A percentile compares a stretch with the other conserved stretches of the same genome.
Conservation (phyloP, 2,888 invertebrate genomes). For the Hypercompe scribonia region DNA sequence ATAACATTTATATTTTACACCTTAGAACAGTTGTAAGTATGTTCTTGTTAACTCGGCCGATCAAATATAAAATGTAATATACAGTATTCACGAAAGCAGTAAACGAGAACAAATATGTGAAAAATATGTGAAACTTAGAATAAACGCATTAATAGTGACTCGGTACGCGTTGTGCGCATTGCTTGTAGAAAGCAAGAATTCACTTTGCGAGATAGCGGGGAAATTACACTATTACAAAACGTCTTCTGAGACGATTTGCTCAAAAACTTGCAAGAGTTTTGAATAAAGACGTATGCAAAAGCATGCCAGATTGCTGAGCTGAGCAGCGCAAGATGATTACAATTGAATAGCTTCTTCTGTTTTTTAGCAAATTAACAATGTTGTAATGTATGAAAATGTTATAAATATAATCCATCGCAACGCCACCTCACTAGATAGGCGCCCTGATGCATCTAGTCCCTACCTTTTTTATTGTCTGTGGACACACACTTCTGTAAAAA, state of each 20-base stretch:
- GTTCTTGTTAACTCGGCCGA: background rate
- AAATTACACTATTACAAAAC: slow-evolving; percentile 27
- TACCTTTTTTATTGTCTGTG: too few species aligned
- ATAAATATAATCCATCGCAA: too few species aligned
- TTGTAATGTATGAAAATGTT: too few species aligned
- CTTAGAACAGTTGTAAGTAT: background rate
- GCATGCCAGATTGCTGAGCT: background rate
- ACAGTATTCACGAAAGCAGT: background rate
- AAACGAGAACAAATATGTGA: slow-evolving; percentile 11
- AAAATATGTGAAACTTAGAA: slow-evolving; percentile 28
- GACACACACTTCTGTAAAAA: too few species aligned
- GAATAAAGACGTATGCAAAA: background rate
- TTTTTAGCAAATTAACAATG: too few species aligned
- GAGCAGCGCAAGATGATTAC: too few species aligned
- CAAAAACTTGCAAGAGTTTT: background rate
- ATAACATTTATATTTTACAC: background rate
- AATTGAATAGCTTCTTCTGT: too few species aligned
- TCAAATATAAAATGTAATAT: background rate
- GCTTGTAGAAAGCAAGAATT: slow-evolving; percentile 39
- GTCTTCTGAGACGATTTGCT: background rate
- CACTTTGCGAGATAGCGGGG: slow-evolving; percentile 31
- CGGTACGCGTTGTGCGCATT: slow-evolving; percentile 24
- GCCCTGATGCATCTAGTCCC: too few species aligned
- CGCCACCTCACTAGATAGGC: too few species aligned
- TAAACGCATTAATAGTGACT: slow-evolving; percentile 26